Conservation (phyloP, 2,113 vertebrate species). For the Hyaena hyaena region DNA sequence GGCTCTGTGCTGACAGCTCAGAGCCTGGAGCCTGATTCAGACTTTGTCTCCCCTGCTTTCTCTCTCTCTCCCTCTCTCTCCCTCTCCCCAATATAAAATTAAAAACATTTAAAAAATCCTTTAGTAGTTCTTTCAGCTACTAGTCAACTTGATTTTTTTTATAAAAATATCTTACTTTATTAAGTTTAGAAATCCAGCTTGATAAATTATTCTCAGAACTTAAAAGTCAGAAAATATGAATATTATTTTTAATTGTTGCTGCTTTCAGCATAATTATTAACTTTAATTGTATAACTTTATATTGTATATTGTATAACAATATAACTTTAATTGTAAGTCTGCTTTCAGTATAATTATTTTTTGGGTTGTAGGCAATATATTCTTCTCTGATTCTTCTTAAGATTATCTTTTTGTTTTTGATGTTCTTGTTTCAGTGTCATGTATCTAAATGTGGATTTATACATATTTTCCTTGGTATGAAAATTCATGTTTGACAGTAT, state of each 20-base stretch:
- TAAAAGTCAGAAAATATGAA: neutral
- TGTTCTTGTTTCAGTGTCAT: constrained; percentile 12
- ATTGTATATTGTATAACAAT: no score
- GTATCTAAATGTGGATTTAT: neutral
- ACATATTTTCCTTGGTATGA: neutral
- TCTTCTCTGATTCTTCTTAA: constrained; percentile 16
- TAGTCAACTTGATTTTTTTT: neutral
- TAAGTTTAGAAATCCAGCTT: constrained; percentile 30
- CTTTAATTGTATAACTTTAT: no score
- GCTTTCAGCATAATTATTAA: neutral
- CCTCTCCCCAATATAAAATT: no score
- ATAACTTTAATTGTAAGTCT: neutral
- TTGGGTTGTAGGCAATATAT: neutral
- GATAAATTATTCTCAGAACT: neutral
- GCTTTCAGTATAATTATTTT: neutral
- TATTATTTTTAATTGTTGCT: constrained; percentile 27
- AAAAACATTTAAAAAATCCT: neutral
- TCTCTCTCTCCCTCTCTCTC: no score
- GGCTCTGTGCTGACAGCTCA: no score
- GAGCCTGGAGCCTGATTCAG: no score
- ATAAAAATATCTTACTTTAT: neutral
- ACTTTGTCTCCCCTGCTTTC: no score
- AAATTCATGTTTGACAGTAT: neutral
- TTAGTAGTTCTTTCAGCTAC: neutral
- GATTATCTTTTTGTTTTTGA: constrained; percentile 36